phyloP scores from a whole-genome alignment of 2,888 invertebrate species.

The Pedicia rivosa region DNA sequence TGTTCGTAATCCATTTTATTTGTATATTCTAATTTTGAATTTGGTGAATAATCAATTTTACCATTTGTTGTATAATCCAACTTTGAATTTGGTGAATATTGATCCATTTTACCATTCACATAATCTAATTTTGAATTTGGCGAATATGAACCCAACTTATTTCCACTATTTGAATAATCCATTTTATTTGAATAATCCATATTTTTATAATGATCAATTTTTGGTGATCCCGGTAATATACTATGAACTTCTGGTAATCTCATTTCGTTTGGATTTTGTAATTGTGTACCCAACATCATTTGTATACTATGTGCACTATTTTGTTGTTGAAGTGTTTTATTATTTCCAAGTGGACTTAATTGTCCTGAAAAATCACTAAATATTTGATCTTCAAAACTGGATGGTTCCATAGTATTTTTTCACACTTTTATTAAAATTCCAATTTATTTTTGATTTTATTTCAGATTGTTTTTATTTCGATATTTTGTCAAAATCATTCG shows the following conservation, averaged over 20 bases:
- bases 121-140: constrained; percentile 30
- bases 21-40: constrained; percentile 1
- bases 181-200: constrained; percentile 21
- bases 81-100: constrained; percentile 8
- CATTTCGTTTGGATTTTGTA: constrained; percentile 15
- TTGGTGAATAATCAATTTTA: constrained; percentile 10
- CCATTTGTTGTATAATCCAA: constrained; percentile 9
- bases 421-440: too few species aligned
- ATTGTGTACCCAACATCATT: constrained; percentile 46
- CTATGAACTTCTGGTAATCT: constrained; percentile 30
- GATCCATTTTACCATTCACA: constrained; percentile 14
- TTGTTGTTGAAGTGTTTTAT: constrained; percentile 23
- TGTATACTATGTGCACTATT: constrained; percentile 38
- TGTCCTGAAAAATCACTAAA: constrained; percentile 57
- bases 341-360: constrained; percentile 32
- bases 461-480: too few species aligned
- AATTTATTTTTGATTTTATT: too few species aligned
- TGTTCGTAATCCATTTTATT: constrained; percentile 9
- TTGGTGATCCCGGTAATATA: constrained; percentile 26
- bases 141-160: constrained; percentile 29
- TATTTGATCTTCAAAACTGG: constrained; percentile 59
- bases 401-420: constrained; percentile 51
- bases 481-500: too few species aligned
- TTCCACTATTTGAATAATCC: constrained; percentile 20
- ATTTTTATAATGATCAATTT: constrained; percentile 23